Conservation (phyloP, 2,888 invertebrate genomes). For the Unio pictorum region DNA sequence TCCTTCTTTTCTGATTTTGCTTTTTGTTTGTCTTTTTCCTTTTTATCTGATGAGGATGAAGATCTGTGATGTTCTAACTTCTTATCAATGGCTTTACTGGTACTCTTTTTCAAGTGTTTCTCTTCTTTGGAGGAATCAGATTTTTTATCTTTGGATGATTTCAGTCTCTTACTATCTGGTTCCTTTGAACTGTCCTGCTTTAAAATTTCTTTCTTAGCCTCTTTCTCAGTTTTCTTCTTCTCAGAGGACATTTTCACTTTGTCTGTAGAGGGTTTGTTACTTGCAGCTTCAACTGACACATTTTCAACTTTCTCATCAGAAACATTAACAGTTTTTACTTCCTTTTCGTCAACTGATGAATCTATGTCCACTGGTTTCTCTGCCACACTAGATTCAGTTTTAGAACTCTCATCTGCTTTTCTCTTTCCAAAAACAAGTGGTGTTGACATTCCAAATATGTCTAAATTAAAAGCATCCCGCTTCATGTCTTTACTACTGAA, state of each 20-base stretch:
- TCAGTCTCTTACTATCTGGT: conserved; percentile 39
- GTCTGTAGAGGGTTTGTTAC: background rate
- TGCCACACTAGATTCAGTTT: conserved; percentile 16
- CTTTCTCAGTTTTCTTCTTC: conserved; percentile 18
- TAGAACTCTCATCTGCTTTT: conserved; percentile 14
- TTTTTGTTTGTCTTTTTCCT: conserved; percentile 28
- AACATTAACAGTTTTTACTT: conserved; percentile 13
- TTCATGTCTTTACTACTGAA: conserved; percentile 9
- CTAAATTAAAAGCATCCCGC: conserved; percentile 17
- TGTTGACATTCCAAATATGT: conserved; percentile 12
- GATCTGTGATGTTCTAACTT: conserved; percentile 22
- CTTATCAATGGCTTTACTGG: conserved; percentile 29
- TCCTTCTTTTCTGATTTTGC: conserved; percentile 26
- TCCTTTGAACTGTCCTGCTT: conserved; percentile 26
- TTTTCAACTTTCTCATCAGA: conserved; percentile 29
- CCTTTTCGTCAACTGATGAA: conserved; percentile 8
- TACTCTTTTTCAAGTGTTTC: conserved; percentile 51
- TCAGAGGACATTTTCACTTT: conserved; percentile 1
- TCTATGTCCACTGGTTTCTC: conserved; percentile 7
- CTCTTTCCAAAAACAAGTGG: conserved; percentile 10
- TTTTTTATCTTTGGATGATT: conserved; percentile 31
- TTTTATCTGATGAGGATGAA: conserved; percentile 10
- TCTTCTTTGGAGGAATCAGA: conserved; percentile 37
- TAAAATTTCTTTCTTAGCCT: conserved; percentile 17
- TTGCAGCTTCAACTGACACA: conserved; percentile 9